Evolutionary conservation across 2,888 invertebrate species (phyloP).

Genomic region (Dyspetes luteomarginatus): DNA sequence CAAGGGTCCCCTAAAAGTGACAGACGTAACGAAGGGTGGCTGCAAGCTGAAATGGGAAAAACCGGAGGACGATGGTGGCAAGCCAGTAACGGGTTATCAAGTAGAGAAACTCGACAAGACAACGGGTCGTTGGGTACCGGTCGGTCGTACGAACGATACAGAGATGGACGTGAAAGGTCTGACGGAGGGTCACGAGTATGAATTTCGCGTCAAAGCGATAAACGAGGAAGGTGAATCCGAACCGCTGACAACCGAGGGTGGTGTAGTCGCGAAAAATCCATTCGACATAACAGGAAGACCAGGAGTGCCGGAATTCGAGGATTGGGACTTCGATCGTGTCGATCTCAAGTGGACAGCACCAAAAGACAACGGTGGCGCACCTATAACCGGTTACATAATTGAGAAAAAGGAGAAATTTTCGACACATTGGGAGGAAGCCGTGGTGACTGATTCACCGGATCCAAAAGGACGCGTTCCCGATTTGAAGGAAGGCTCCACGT

Average conservation of each 20-base stretch:
- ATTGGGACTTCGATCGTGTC: conserved; percentile 95
- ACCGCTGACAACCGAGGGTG: conserved; percentile 95
- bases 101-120: conserved; percentile 97
- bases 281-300: conserved; percentile 95
- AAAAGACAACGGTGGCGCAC: conserved; percentile 90
- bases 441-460: conserved; percentile 87
- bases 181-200: conserved; percentile 96
- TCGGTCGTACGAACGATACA: conserved; percentile 93
- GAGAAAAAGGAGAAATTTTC: conserved; percentile 94
- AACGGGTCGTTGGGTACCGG: conserved; percentile 97
- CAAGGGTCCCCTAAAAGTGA: conserved; percentile 94
- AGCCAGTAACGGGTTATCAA: conserved; percentile 95
- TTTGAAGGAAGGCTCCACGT: conserved; percentile 94
- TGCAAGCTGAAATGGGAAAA: conserved; percentile 97
- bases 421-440: conserved; percentile 92
- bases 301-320: conserved; percentile 92
- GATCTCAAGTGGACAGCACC: conserved; percentile 94
- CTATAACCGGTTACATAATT: conserved; percentile 93
- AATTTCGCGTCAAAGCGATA: conserved; percentile 96
- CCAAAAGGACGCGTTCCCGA: conserved; percentile 93
- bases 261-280: conserved; percentile 97
- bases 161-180: conserved; percentile 95
- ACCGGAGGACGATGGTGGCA: conserved; percentile 97
- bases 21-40: conserved; percentile 94
- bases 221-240: conserved; percentile 98